phyloP scores from a whole-genome alignment of 2,888 invertebrate genomes.

The Abrostola tripartita region DNA sequence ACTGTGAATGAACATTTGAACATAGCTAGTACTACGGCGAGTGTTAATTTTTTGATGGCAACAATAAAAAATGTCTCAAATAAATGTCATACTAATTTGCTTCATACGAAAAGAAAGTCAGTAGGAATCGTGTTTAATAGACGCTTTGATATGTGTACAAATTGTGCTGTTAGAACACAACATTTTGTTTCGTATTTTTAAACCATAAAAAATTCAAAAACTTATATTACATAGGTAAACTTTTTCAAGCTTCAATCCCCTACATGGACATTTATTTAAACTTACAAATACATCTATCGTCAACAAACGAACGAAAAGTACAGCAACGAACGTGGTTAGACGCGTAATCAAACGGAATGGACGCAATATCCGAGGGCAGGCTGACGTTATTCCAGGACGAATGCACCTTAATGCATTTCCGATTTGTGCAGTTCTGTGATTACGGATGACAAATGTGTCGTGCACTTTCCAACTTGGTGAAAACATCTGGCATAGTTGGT shows the following conservation, averaged over 20 bases:
- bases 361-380: slow-evolving; percentile 28
- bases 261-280: not conserved
- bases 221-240: not conserved
- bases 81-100: too few species aligned
- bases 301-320: slow-evolving; percentile 1
- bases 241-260: not conserved
- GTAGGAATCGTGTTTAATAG: too few species aligned
- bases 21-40: not conserved
- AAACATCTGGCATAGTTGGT: not conserved
- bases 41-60: not conserved
- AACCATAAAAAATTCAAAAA: too few species aligned
- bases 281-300: not conserved
- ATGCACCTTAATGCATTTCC: slow-evolving; percentile 23
- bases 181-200: too few species aligned
- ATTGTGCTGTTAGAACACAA: too few species aligned
- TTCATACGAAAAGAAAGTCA: too few species aligned
- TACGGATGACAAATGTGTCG: slow-evolving; percentile 6
- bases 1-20: not conserved
- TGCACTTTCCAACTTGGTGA: not conserved
- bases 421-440: slow-evolving; percentile 4
- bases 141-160: too few species aligned
- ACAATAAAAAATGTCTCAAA: too few species aligned
- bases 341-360: slow-evolving; percentile 30
- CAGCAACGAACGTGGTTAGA: slow-evolving; percentile 16
- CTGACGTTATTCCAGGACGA: slow-evolving; percentile 10